Base-by-base conservation (phyloP, 1,140 invertebrate species). In the Varroa destructor region DNA sequence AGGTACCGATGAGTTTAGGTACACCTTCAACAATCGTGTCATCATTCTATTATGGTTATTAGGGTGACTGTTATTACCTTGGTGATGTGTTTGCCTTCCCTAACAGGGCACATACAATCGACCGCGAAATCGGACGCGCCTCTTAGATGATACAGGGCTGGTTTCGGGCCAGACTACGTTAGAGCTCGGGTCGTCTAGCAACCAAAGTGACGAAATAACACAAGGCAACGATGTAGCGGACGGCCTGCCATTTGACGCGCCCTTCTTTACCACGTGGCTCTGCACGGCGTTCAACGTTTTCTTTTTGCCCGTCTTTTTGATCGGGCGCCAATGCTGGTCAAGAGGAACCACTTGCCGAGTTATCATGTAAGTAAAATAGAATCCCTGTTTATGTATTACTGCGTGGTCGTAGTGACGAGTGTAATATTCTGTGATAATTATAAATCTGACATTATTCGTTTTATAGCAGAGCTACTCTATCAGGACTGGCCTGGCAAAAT, bases 231-330 rank as follows among this genome's bases (percentile, higher is more conserved):
- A 43, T 72, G n/a, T 42, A 74, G 72, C 57, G 43, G 71, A 72
- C 43, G 73, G 43, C 84, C 80, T 83, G 73, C 81, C 83, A 25
- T 91, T 89, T 81, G 88, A 89, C 80, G 91, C 91, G 43, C 90
- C 91, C 70, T 93, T 94, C 80, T 91, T 94, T 79, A 91, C 90
- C 10, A 91, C 91, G 14, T 96, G 91, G 90, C 92, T 93, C 78
- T 89, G 88, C 78, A 93, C 90, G n/a, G 89, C 91, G 77, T 94
- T 89, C 86, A 88, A 90, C 8, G 85, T 91, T 74, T 80, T 94
- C 6, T 93, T 93, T 79, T 93, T 93, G 78, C 92, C 91, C 10
- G 82, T 93, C 56, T 94, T 93, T 79, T 83, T 91, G 61, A 79
- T 90, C 67, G 87, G 85, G 74, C 85, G 86, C 78, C 79, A 87